Evolutionary conservation across 2,113 vertebrate genomes (phyloP), one percentile per base, ranked within the genome.

Genomic region (Dipodomys stephensi): DNA sequence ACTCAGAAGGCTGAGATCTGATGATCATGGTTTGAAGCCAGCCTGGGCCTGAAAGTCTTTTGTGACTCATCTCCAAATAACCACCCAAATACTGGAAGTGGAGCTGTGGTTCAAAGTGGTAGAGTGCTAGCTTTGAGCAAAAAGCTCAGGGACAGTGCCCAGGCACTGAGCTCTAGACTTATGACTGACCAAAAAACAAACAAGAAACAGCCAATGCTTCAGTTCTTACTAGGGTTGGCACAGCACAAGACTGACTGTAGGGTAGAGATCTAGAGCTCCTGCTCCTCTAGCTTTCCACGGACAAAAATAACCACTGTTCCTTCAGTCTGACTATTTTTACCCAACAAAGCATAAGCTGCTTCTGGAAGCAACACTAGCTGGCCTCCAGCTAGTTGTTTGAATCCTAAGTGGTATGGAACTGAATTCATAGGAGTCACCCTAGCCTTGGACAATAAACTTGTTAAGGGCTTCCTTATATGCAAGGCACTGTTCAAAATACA

Each of bases 241-340:
- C 64, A 28, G 25, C 9, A 32, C 64, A 46, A 23, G 35, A 22
- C 16, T 60, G 71, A 65, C 90, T 67, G 65, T 64, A 71, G 32
- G 9, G 30, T 25, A 13, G 46, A 13, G 57, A 11, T 71, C 73
- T 27, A 73, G 22, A 79, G 25, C n/a, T 64, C 53, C 78, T 65
- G 25, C 15, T 82, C 79, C 60, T 83, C 23, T 88, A 78, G 35
- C 77, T 19, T 89, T n/a, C 60, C 39, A 94, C 86, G 57, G 77
- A 64, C 81, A 92, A 86, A 93, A 93, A 86, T 87, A 93, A 53
- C 87, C 62, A 67, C 4, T 20, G 46, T 72, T 27, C 46, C 88
- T 91, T 77, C 28, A 76, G 32, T 76, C 32, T 60, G 49, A 39
- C 92, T 95, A 85, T 91, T 95, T 94, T 94, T 77, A 94, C 20